Conservation (phyloP, 2,113 vertebrate species). For the Pollachius pollachius region DNA sequence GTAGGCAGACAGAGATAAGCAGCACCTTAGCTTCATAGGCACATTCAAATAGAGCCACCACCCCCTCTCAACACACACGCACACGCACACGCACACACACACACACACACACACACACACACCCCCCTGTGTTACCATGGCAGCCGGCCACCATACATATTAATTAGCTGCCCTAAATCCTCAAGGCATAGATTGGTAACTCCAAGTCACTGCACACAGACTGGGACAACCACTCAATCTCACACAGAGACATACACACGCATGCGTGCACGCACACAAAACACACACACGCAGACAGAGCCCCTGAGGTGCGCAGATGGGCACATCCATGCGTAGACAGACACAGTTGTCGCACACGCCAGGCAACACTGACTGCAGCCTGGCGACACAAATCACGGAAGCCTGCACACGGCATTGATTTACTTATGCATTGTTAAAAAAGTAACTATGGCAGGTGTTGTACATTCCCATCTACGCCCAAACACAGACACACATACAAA, state of each 20-base stretch:
- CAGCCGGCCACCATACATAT: no score
- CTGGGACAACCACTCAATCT: neutral
- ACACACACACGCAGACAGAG: neutral
- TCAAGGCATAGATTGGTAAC: neutral
- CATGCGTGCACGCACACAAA: neutral
- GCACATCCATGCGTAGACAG: no score
- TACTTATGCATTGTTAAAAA: no score
- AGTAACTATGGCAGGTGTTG: no score
- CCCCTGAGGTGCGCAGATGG: no score
- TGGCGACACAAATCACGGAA: no score
- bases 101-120: neutral
- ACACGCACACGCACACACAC: neutral
- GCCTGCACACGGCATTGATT: no score
- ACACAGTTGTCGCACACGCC: no score
- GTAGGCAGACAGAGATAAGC: constrained; percentile 48
- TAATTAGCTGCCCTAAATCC: neutral
- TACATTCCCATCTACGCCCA: no score
- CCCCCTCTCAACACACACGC: neutral
- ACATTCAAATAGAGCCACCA: constrained; percentile 33
- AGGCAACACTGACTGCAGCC: no score
- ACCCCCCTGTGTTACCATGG: neutral
- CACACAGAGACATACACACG: neutral
- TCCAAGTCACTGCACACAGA: neutral
- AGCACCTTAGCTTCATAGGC: constrained; percentile 19
- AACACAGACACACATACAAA: no score